phyloP scores from a whole-genome alignment of 2,797 vertebrate species.

The Molossus alvarezi region DNA sequence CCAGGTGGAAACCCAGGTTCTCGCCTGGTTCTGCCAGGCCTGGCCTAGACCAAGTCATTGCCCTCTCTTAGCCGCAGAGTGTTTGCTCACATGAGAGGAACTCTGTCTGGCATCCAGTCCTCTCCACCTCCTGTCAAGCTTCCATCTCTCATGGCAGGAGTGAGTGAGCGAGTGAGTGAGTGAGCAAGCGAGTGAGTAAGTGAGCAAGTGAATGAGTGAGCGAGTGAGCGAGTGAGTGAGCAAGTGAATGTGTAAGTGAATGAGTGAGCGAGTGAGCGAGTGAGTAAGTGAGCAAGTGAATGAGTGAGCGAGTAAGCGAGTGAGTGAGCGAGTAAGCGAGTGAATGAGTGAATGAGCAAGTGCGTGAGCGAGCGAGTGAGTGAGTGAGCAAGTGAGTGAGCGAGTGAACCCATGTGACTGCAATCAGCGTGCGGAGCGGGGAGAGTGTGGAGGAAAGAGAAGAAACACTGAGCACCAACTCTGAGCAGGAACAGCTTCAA shows the following conservation, averaged over 20 bases:
- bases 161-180: rapidly evolving
- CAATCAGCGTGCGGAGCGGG: rapidly evolving
- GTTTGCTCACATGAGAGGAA: background rate
- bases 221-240: no score
- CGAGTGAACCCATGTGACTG: rapidly evolving
- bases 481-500: rapidly evolving
- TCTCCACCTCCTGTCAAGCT: background rate
- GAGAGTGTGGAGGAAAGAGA: background rate
- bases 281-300: no score
- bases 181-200: background rate
- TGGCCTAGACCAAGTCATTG: background rate
- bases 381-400: background rate
- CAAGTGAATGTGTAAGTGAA: no score
- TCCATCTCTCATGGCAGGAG: background rate
- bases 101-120: rapidly evolving
- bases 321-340: no score
- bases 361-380: no score
- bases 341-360: no score
- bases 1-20: rapidly evolving
- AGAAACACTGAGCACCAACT: background rate
- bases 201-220: no score
- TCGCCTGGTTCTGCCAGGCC: rapidly evolving
- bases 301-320: no score
- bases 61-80: background rate
- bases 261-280: no score